Percentiles rank a stretch among this genome's conserved stretches.
phyloP scores from a whole-genome alignment of 2,888 invertebrate species.

The Pheosia tremula region DNA sequence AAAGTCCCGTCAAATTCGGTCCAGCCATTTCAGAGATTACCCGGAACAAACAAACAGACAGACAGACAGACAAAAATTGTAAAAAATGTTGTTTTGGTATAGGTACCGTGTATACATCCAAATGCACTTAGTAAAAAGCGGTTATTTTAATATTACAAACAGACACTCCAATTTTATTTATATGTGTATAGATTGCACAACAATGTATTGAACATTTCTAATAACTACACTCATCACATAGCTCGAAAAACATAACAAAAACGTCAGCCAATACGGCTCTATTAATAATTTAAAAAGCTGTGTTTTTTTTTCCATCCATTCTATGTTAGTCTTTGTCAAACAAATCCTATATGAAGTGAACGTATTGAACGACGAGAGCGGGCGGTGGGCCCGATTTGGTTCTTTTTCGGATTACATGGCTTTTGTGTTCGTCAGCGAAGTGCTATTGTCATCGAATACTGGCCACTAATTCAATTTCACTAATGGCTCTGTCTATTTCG shows the following conservation, averaged over 20 bases:
- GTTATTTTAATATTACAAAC: too few relatives aligned
- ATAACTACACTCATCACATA: not conserved
- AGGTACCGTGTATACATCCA: too few relatives aligned
- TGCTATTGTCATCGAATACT: slow-evolving; percentile 61
- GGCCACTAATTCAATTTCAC: slow-evolving; percentile 68
- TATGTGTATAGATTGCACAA: too few relatives aligned
- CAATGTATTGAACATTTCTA: too few relatives aligned
- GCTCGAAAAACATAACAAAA: slow-evolving; percentile 6
- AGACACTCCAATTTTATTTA: too few relatives aligned
- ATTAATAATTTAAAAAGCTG: slow-evolving; percentile 20
- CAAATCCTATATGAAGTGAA: slow-evolving; percentile 29
- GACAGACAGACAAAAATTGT: too few relatives aligned
- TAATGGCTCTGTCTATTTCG: slow-evolving; percentile 59
- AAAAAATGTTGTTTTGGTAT: too few relatives aligned
- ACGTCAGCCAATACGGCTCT: slow-evolving; percentile 18
- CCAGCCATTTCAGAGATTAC: too few relatives aligned
- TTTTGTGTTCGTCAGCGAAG: slow-evolving; percentile 48
- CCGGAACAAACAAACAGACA: too few relatives aligned
- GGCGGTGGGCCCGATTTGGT: slow-evolving; percentile 27
- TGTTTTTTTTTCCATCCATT: slow-evolving; percentile 24
- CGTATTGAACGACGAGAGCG: slow-evolving; percentile 22
- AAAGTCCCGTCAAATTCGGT: too few relatives aligned
- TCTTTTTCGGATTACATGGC: slow-evolving; percentile 48
- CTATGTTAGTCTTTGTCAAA: slow-evolving; percentile 37
- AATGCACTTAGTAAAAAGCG: too few relatives aligned